A percentile compares a stretch with the other conserved stretches of the same genome.
phyloP scores from a whole-genome alignment of 2,888 invertebrate species.

The Diabrotica balteata region DNA sequence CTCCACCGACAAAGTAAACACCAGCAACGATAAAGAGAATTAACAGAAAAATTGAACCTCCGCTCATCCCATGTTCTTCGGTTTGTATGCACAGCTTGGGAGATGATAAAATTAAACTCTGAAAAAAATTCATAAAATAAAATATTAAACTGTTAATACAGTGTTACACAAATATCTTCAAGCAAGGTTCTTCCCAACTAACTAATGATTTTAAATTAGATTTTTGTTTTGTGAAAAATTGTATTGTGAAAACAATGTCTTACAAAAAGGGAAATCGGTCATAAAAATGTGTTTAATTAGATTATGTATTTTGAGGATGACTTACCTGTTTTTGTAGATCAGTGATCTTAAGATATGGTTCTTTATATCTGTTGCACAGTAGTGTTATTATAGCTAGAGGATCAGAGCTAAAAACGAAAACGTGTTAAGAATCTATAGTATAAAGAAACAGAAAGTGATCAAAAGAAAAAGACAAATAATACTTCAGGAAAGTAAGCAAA shows the following conservation, averaged over 20 bases:
- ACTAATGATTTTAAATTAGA: too few species aligned
- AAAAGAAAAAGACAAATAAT: background rate
- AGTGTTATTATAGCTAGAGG: conserved; percentile 32
- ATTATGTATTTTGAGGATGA: background rate
- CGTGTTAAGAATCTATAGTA: too few species aligned
- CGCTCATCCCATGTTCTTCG: conserved; percentile 62
- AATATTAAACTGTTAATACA: too few species aligned
- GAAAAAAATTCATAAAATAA: conserved; percentile 41
- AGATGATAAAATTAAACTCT: conserved; percentile 65
- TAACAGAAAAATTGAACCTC: conserved; percentile 70
- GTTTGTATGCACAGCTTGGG: conserved; percentile 62
- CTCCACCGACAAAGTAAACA: conserved; percentile 72
- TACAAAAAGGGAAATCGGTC: too few species aligned
- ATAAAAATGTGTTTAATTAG: background rate
- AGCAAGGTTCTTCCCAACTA: too few species aligned
- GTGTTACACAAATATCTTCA: too few species aligned
- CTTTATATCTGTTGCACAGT: conserved; percentile 39
- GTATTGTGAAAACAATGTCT: conserved; percentile 19
- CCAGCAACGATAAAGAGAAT: conserved; percentile 67
- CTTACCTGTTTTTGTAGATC: background rate
- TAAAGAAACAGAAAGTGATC: conserved; percentile 15
- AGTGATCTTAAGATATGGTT: conserved; percentile 42
- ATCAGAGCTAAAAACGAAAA: background rate
- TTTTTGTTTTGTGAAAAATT: too few species aligned
- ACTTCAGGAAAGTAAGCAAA: too few species aligned